Percentiles rank a stretch among this genome's conserved stretches.
These are phyloP conservation scores for Salminus brasiliensis DNA, from an alignment of 2,113 vertebrate species.

Conservation along the genomic window DNA sequence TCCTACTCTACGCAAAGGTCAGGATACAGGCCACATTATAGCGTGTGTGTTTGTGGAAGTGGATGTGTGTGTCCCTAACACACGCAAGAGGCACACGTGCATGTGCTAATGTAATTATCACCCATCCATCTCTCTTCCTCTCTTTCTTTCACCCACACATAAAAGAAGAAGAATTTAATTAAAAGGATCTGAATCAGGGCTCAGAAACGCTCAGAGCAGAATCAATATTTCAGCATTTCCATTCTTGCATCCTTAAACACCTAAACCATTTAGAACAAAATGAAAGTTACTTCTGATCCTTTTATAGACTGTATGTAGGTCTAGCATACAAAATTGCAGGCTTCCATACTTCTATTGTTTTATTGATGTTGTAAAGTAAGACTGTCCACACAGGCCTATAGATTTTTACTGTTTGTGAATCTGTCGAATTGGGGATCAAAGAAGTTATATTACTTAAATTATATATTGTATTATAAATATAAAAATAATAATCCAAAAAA, in stretches of 20 bases:
- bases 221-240: not conserved
- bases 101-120: not conserved
- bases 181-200: not conserved
- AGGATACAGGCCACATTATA: not conserved
- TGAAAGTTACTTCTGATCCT: too few species aligned
- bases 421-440: too few species aligned
- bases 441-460: too few species aligned
- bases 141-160: not conserved
- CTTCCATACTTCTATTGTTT: too few species aligned
- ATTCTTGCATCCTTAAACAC: not conserved
- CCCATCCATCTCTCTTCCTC: not conserved
- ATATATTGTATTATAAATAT: too few species aligned
- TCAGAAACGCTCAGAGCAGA: not conserved
- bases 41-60: not conserved
- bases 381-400: too few species aligned
- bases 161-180: not conserved
- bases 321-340: too few species aligned
- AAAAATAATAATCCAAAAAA: too few species aligned
- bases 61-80: not conserved
- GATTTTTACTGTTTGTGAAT: too few species aligned
- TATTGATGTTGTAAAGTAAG: too few species aligned
- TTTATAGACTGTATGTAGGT: too few species aligned
- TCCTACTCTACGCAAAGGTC: slow-evolving; percentile 8
- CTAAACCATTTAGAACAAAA: not conserved
- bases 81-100: not conserved